A percentile compares a stretch with the other conserved stretches of the same genome.
Conservation (phyloP, 2,888 invertebrate species). For the Meiosimyza platycephala region DNA sequence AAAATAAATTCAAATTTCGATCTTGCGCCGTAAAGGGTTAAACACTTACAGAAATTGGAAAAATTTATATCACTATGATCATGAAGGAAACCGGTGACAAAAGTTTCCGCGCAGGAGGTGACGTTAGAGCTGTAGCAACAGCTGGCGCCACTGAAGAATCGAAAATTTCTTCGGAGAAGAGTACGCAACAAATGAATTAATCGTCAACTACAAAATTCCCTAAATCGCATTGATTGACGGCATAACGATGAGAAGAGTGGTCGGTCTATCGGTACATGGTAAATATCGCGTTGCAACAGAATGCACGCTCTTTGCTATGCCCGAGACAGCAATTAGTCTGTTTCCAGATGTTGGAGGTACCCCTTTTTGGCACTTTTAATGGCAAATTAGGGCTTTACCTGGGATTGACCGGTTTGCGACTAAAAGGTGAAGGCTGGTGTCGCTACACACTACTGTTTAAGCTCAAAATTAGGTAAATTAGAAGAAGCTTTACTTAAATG, state of each 20-base stretch:
- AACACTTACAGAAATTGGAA: conserved; percentile 83
- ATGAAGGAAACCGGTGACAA: conserved; percentile 88
- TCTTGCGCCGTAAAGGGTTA: too few relatives aligned
- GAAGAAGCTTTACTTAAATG: conserved; percentile 60
- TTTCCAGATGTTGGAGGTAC: conserved; percentile 98
- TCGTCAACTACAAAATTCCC: conserved; percentile 89
- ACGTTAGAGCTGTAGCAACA: conserved; percentile 82
- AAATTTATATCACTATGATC: conserved; percentile 74
- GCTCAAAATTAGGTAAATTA: conserved; percentile 57
- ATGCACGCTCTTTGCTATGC: conserved; percentile 96
- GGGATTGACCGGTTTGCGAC: conserved; percentile 85
- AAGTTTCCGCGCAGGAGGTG: conserved; percentile 99
- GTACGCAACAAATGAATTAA: conserved; percentile 86
- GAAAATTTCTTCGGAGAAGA: conserved; percentile 87
- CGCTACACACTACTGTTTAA: conserved; percentile 83
- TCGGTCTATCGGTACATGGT: conserved; percentile 95
- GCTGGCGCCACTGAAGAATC: conserved; percentile 72
- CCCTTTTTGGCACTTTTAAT: conserved; percentile 85
- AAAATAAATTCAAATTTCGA: too few relatives aligned
- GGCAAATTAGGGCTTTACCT: conserved; percentile 90
- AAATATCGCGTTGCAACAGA: conserved; percentile 94
- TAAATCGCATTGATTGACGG: conserved; percentile 91
- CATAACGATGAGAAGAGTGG: conserved; percentile 98
- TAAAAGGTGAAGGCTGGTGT: conserved; percentile 86
- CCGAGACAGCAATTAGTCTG: conserved; percentile 97